Base-by-base conservation (phyloP, 2,797 vertebrate species). In the Crenichthys baileyi region DNA sequence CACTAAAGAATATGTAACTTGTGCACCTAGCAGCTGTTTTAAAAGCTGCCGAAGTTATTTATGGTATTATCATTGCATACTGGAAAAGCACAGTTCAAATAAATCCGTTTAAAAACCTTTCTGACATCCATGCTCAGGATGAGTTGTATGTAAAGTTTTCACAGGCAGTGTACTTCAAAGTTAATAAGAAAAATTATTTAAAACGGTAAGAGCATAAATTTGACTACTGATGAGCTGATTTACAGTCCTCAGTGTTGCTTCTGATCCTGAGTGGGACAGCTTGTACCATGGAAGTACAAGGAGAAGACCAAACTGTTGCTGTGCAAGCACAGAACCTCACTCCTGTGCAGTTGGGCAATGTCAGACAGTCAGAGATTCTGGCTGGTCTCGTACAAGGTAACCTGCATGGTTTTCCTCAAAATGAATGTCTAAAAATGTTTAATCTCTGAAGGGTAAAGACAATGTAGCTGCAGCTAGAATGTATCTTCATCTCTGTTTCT, bases 171-270 rank as follows among this genome's bases (percentile, higher is more conserved):
- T n/a, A 18, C 31, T 50, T 71, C 13, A 73, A 12, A 20, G 12
- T 36, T 20, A 15, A 60, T 29, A 2, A 44, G 41, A 36, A 44
- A 29, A 29, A 6, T 22, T 39, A 71, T 31, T 0, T 20, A 50
- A 26, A 71, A 53, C 41, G 24, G 31, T 13, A 50, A 41, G 20
- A 13, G n/a, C 20, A 72, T 36, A 18, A 56, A 56, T 75, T n/a
- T 76, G 53, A 63, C 9, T 53, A 78, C 53, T 48, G n/a, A 7
- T 72, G 39, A 4, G 0, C 81, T 90, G 71, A 82, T 83, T 26
- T 89, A 5, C 90, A 99, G 98, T 96, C 97, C 13, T 98, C 97
- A 1, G 96, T 98, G 83, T 86, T 99, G 20, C 79, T 97, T 76
- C 78, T 99, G 90, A 92, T 95, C 86, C 88, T 98, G 91, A 95